Evolutionary conservation across 1,140 invertebrate species (phyloP).

Genomic region (Drosophila prosaltans): DNA sequence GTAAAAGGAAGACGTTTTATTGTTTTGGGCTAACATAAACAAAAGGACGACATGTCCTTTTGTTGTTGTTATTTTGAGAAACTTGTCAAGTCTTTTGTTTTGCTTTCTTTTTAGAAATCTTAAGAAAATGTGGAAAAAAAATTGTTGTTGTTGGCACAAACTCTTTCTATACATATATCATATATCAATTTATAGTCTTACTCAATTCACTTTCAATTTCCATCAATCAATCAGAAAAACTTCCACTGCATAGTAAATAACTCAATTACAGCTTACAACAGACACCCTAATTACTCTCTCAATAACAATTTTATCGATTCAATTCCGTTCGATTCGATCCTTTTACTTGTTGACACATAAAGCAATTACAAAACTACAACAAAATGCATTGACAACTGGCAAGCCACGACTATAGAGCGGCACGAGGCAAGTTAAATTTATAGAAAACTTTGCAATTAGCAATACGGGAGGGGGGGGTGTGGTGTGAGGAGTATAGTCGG

Average conservation of each 20-base stretch:
- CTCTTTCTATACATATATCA: not conserved
- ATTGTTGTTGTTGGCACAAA: not conserved
- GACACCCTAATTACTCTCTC: conserved; percentile 64
- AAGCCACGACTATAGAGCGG: no score
- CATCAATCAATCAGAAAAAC: conserved; percentile 70
- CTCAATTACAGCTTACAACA: conserved; percentile 54
- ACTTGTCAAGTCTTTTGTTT: conserved; percentile 35
- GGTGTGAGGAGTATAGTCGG: conserved; percentile 18
- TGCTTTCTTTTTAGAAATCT: conserved; percentile 14
- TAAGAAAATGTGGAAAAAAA: not conserved
- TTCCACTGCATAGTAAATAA: conserved; percentile 64
- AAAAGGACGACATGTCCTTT: conserved; percentile 48
- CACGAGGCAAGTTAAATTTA: conserved; percentile 49
- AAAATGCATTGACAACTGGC: conserved; percentile 63
- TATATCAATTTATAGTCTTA: not conserved
- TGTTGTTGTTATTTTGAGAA: conserved; percentile 40
- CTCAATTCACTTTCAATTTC: conserved; percentile 57
- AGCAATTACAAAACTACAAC: conserved; percentile 66
- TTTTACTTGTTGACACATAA: conserved; percentile 56
- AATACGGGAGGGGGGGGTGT: conserved; percentile 3
- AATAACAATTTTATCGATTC: conserved; percentile 72
- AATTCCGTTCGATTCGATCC: conserved; percentile 59
- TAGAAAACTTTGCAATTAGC: conserved; percentile 74
- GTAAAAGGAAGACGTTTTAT: conserved; percentile 21
- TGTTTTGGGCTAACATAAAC: conserved; percentile 9